These are phyloP conservation scores for Parauchenoglanis ngamensis DNA, from an alignment of 2,797 vertebrate genomes.

Conservation along the genomic window DNA sequence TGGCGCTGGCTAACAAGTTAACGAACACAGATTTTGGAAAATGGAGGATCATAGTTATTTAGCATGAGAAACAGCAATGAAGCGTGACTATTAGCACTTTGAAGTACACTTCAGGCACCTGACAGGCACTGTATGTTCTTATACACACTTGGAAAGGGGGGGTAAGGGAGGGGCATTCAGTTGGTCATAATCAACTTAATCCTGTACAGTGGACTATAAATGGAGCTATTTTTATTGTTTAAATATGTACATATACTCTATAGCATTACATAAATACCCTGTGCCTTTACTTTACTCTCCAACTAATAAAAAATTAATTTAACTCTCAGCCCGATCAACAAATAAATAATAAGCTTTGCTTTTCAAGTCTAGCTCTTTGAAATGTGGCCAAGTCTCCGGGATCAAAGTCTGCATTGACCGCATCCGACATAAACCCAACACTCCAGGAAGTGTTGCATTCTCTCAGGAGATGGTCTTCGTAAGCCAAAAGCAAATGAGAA, in stretches of 20 bases:
- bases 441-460: conserved; percentile 24
- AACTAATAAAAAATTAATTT: neutral
- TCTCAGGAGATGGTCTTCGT: conserved; percentile 24
- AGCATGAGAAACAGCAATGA: no score
- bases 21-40: no score
- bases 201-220: no score
- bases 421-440: neutral
- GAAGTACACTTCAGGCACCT: no score
- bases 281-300: neutral
- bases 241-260: neutral
- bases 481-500: conserved; percentile 16
- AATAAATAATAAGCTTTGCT: neutral
- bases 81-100: no score
- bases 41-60: no score
- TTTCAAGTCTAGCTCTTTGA: conserved; percentile 45
- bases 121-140: no score
- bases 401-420: conserved; percentile 48
- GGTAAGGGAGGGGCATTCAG: no score
- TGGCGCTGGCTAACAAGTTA: no score
- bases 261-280: neutral
- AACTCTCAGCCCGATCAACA: neutral
- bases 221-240: neutral
- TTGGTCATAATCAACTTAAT: no score
- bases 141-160: no score
- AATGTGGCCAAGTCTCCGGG: conserved; percentile 30